A percentile compares a stretch with the other conserved stretches of the same genome.
Evolutionary conservation across 2,797 vertebrate species (phyloP).

Genomic region (Lagocephalus sceleratus): DNA sequence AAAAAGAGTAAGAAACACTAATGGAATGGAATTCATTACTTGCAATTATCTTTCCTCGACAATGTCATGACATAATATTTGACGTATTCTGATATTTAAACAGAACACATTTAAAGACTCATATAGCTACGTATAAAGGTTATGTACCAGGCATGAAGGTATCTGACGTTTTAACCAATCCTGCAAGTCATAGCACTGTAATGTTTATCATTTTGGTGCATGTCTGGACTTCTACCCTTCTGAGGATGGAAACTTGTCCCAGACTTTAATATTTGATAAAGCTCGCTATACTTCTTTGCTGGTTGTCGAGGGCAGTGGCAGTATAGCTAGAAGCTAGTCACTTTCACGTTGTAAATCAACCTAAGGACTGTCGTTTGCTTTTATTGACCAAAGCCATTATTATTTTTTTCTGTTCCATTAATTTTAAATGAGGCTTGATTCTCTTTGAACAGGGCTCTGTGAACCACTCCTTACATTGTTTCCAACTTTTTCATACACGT

Average conservation of each 20-base stretch:
- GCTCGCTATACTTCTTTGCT: conserved; percentile 30
- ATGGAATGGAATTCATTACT: too few relatives aligned
- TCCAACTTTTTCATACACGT: conserved; percentile 42
- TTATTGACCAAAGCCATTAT: conserved; percentile 50
- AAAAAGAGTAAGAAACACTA: too few relatives aligned
- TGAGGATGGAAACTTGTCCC: conserved; percentile 41
- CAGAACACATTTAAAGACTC: too few relatives aligned
- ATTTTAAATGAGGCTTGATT: conserved; percentile 67
- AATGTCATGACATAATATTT: too few relatives aligned
- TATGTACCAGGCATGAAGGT: background rate
- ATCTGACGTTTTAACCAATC: conserved; percentile 2
- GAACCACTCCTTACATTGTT: conserved; percentile 53
- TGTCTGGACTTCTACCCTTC: conserved; percentile 21
- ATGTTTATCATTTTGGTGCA: conserved; percentile 30
- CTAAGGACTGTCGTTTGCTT: conserved; percentile 54
- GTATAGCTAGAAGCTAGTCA: conserved; percentile 33
- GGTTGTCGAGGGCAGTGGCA: conserved; percentile 23
- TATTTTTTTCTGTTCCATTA: conserved; percentile 61
- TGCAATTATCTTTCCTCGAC: too few relatives aligned
- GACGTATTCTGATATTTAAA: too few relatives aligned
- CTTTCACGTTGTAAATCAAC: conserved; percentile 52
- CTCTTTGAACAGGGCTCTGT: conserved; percentile 48
- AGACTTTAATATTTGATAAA: conserved; percentile 67
- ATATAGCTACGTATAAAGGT: conserved; percentile 5
- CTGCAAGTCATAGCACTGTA: conserved; percentile 18